A percentile compares a stretch with the other conserved stretches of the same genome.
Evolutionary conservation across 2,113 vertebrate species (phyloP).

Genomic region (Megaleporinus macrocephalus): DNA sequence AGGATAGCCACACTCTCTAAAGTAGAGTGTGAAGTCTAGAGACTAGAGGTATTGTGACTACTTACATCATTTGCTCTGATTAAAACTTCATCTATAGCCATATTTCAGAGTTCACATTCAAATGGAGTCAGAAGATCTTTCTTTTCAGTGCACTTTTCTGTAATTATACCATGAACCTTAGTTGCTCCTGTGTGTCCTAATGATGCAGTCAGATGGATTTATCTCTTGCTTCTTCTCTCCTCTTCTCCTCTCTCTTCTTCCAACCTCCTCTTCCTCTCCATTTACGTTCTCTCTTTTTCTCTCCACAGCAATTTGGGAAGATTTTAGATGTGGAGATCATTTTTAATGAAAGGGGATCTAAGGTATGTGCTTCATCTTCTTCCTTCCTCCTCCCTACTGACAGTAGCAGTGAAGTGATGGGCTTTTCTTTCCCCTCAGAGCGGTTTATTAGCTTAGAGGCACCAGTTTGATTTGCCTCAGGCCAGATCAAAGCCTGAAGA

Average conservation of each 20-base stretch:
- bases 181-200: background rate
- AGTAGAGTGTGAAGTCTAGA: too few relatives aligned
- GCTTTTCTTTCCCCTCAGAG: constrained; percentile 56
- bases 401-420: background rate
- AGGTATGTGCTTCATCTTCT: constrained; percentile 82
- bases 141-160: constrained; percentile 15
- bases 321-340: constrained; percentile 99
- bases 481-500: constrained; percentile 35
- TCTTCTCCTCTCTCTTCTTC: constrained; percentile 4
- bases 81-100: too few relatives aligned
- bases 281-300: constrained; percentile 48
- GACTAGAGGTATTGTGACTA: too few relatives aligned
- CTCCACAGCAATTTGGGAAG: constrained; percentile 96
- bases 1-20: too few relatives aligned
- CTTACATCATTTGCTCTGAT: too few relatives aligned
- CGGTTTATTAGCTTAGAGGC: too few relatives aligned
- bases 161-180: constrained; percentile 17
- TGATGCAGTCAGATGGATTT: background rate
- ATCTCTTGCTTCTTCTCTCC: constrained; percentile 32
- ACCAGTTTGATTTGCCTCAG: constrained; percentile 23
- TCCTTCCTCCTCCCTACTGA: constrained; percentile 38
- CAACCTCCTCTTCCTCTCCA: constrained; percentile 3
- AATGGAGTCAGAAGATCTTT: background rate
- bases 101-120: too few relatives aligned
- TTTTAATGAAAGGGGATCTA: constrained; percentile 99